Evolutionary conservation across 2,888 invertebrate species (phyloP), one percentile per base, ranked within the genome.

Genomic region (Embidobia sp.): DNA sequence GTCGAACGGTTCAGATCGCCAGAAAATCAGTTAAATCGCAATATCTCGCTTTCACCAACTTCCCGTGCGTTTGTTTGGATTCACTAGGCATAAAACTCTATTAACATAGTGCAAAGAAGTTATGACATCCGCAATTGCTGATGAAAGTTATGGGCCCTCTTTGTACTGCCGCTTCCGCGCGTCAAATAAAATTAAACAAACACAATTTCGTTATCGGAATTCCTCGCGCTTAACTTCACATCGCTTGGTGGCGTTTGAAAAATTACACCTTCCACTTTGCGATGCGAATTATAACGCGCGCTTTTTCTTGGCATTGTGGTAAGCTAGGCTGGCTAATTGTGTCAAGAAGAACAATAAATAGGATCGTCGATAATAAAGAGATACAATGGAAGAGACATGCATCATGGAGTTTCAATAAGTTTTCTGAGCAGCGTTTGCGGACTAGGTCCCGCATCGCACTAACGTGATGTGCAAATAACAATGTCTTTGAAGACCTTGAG

Each of bases 391-490:
- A 42, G 61, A 77, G 61, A 66, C 66, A 57, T 64, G 61, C 61
- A 66, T 61, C 55, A 57, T 48, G 19, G 49, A 46, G 53, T 57
- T 59, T 57, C 57, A 61, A 61, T 66, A 53, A 51, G 46, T 72
- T 59, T 66, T 49, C 46, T 42, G 37, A 66, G 29, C 49, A 44
- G 15, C 33, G 31, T 63, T 49, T 67, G 49, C 40, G 18, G 46
- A 73, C 59, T 46, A 42, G 48, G 66, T 35, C 63, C 63, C 67
- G 72, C 53, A 72, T 51, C 49, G 75, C 46, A 66, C 55, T 78
- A 78, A 78, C 67, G 40, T 37, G 51, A 73, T 67, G 76, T 76
- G 78, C 76, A 78, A 78, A 78, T 76, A 78, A 78, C 78, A 78
- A 69, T 73, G 78, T 76, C 75, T 72, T 67, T 19, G 7, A 26